These are phyloP conservation scores for Engystomops pustulosus DNA, from an alignment of 2,113 vertebrate species.

Conservation along the genomic window DNA sequence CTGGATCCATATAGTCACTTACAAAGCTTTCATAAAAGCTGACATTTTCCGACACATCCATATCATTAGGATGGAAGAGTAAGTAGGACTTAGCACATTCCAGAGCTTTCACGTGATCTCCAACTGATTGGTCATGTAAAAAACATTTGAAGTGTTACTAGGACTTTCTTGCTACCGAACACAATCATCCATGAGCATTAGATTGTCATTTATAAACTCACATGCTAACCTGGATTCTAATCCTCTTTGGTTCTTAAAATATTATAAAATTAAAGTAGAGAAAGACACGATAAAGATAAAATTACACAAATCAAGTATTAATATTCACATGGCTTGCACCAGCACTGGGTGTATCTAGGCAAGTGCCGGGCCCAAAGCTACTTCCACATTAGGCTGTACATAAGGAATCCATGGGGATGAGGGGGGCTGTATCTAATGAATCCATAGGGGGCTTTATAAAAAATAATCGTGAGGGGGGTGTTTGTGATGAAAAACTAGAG, in stretches of 20 bases:
- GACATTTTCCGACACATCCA: conserved; percentile 86
- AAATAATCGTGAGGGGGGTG: no score
- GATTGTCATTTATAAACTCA: no score
- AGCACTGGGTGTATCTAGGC: no score
- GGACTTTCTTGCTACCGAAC: not conserved
- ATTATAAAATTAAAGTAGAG: not conserved
- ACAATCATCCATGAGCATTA: not conserved
- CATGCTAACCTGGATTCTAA: no score
- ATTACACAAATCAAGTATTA: not conserved
- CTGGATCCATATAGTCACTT: conserved; percentile 71
- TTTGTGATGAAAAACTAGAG: no score
- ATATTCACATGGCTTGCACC: no score
- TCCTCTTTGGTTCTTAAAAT: no score
- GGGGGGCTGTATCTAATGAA: no score
- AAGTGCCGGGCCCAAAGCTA: no score
- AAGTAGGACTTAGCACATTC: conserved; percentile 87
- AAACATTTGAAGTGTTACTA: not conserved
- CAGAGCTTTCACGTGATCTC: conserved; percentile 79
- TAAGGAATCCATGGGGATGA: no score
- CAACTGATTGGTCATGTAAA: conserved; percentile 70
- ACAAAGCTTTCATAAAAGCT: conserved; percentile 81
- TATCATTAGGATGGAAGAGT: conserved; percentile 84
- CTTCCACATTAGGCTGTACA: no score
- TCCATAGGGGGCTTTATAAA: no score
- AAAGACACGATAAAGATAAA: not conserved